A percentile compares a stretch with the other conserved stretches of the same genome.
These are phyloP conservation scores for Enteromius treurensis DNA, from an alignment of 2,797 vertebrate genomes.

Conservation along the genomic window DNA sequence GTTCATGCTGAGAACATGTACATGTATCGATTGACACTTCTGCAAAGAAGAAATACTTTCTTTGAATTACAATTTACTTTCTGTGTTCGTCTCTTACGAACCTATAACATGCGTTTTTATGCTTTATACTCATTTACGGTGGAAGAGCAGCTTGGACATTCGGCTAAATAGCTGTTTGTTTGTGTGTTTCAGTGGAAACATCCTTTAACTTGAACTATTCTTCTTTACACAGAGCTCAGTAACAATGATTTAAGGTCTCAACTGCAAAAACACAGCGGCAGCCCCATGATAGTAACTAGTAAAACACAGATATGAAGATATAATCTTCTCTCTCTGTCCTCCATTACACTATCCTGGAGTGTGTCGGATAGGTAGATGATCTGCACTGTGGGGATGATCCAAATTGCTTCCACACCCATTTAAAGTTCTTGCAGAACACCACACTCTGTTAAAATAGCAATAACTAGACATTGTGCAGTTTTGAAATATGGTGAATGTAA, in stretches of 20 bases:
- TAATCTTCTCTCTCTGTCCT: not conserved
- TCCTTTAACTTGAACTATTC: not conserved
- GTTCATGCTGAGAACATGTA: not conserved
- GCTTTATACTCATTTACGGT: not conserved
- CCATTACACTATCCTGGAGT: not conserved
- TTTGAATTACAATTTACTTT: not conserved
- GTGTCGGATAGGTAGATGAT: not conserved
- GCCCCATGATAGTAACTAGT: not conserved
- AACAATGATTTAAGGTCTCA: not conserved
- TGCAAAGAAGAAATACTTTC: not conserved
- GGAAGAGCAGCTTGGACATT: not conserved
- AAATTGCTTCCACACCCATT: not conserved
- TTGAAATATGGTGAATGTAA: not conserved
- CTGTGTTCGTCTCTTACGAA: not conserved
- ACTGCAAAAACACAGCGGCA: not conserved
- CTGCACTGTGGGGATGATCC: not conserved
- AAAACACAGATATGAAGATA: constrained; percentile 3
- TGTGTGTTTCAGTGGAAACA: not conserved
- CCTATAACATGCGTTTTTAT: not conserved
- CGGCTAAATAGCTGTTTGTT: not conserved
- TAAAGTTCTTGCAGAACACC: not conserved
- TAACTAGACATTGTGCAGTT: not conserved
- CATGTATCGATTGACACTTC: not conserved
- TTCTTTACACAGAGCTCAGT: not conserved
- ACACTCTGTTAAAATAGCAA: not conserved